Evolutionary conservation across 2,888 invertebrate species (phyloP).

Genomic region (Epirrhoe tristata): DNA sequence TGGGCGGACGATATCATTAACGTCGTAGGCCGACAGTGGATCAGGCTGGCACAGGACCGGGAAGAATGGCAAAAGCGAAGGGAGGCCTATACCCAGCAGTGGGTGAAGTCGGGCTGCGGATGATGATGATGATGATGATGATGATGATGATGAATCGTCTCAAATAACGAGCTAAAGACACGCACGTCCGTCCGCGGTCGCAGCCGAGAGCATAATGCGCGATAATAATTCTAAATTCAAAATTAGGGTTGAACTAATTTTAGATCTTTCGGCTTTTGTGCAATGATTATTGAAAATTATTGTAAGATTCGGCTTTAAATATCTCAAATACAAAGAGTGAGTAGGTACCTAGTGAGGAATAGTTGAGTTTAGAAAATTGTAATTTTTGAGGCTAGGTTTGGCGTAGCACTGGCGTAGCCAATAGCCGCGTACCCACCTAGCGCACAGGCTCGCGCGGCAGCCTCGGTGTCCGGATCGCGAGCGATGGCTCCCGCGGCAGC

Average conservation of each 20-base stretch:
- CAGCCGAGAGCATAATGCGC: constrained; percentile 64
- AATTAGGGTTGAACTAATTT: constrained; percentile 13
- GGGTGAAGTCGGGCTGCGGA: too few relatives aligned
- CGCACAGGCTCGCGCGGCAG: too few relatives aligned
- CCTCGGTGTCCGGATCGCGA: too few relatives aligned
- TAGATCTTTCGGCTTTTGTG: constrained; percentile 13
- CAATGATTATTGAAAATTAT: not conserved
- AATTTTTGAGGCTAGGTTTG: not conserved
- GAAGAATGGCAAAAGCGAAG: too few relatives aligned
- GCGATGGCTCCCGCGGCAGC: too few relatives aligned
- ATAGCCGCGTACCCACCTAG: too few relatives aligned
- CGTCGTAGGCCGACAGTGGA: too few relatives aligned
- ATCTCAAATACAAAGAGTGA: not conserved
- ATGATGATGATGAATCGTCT: too few relatives aligned
- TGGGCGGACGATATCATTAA: too few relatives aligned
- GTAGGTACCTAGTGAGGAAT: not conserved
- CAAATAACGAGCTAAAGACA: constrained; percentile 61
- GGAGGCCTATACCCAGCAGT: too few relatives aligned
- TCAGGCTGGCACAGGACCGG: too few relatives aligned
- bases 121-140: too few relatives aligned
- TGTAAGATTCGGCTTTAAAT: constrained; percentile 8
- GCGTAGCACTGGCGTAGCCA: not conserved
- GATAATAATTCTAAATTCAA: constrained; percentile 70
- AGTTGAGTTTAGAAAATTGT: not conserved
- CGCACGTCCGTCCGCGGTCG: constrained; percentile 59